Evolutionary conservation across 2,113 vertebrate species (phyloP).

Genomic region (Hyaena hyaena): DNA sequence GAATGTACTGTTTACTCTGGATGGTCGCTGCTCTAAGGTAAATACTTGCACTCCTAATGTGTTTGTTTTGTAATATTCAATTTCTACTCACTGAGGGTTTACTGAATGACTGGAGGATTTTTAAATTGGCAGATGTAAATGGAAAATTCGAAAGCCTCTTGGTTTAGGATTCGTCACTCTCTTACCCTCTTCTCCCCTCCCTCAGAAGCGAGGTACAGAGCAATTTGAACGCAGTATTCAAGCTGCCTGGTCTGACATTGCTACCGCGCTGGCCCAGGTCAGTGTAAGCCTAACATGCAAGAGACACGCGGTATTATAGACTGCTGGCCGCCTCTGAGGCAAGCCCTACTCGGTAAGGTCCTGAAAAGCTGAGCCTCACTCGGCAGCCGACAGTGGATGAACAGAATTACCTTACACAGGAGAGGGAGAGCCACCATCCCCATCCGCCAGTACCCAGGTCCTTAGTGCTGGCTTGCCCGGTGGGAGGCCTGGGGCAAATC

Average conservation of each 20-base stretch:
- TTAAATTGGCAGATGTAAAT: neutral
- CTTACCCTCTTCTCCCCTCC: neutral
- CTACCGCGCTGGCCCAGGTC: neutral
- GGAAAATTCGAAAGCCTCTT: neutral
- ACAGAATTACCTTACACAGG: conserved; percentile 40
- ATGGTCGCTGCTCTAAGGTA: neutral
- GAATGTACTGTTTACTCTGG: neutral
- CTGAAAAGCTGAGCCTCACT: neutral
- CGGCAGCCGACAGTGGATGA: neutral
- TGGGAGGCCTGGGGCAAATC: neutral
- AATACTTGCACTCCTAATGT: neutral
- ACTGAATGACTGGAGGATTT: neutral
- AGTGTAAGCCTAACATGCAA: neutral
- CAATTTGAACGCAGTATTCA: neutral
- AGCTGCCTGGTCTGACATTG: neutral
- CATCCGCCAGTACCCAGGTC: neutral
- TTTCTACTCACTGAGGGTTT: neutral
- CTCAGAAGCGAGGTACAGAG: neutral
- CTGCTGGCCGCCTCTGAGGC: neutral
- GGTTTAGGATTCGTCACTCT: neutral
- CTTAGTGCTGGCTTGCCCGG: neutral
- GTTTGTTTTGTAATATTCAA: neutral
- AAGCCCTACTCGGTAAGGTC: neutral
- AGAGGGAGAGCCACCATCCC: neutral
- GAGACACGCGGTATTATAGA: neutral